Evolutionary conservation across 2,888 invertebrate genomes (phyloP).

Genomic region (Volucella zonaria): DNA sequence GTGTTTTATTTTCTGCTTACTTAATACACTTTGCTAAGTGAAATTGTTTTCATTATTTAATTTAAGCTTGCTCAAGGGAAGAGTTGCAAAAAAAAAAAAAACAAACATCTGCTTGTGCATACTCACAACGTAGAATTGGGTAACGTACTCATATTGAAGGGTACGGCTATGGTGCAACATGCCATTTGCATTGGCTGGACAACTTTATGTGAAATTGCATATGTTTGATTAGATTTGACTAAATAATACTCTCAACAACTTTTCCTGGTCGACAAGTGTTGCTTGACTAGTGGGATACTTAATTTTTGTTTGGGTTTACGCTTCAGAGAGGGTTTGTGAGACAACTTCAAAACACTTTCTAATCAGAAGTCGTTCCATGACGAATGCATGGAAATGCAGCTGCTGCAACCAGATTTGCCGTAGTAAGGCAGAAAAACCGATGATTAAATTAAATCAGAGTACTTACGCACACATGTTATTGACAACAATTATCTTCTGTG

Average conservation of each 20-base stretch:
- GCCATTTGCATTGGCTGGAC: neutral
- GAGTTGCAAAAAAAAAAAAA: slow-evolving; percentile 55
- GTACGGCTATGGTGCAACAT: too few relatives aligned
- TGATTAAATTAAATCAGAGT: too few relatives aligned
- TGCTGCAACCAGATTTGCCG: too few relatives aligned
- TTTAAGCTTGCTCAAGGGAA: slow-evolving; percentile 52
- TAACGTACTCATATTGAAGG: slow-evolving; percentile 7
- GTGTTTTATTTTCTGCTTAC: slow-evolving; percentile 21
- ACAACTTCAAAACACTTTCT: too few relatives aligned
- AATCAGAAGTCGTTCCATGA: too few relatives aligned
- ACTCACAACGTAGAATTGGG: slow-evolving; percentile 27
- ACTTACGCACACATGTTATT: too few relatives aligned
- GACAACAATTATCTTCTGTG: too few relatives aligned
- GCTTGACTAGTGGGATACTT: neutral
- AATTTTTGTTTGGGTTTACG: too few relatives aligned
- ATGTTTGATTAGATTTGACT: neutral
- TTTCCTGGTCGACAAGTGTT: neutral
- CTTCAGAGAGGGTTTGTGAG: too few relatives aligned
- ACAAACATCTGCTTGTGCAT: neutral
- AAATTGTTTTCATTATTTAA: slow-evolving; percentile 70
- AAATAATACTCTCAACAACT: neutral
- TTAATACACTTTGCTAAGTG: slow-evolving; percentile 63
- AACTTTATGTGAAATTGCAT: slow-evolving; percentile 1
- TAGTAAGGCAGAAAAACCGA: too few relatives aligned
- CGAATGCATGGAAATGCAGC: too few relatives aligned